Base-by-base conservation (phyloP, 2,888 invertebrate genomes). In the Eilema griseolum region DNA sequence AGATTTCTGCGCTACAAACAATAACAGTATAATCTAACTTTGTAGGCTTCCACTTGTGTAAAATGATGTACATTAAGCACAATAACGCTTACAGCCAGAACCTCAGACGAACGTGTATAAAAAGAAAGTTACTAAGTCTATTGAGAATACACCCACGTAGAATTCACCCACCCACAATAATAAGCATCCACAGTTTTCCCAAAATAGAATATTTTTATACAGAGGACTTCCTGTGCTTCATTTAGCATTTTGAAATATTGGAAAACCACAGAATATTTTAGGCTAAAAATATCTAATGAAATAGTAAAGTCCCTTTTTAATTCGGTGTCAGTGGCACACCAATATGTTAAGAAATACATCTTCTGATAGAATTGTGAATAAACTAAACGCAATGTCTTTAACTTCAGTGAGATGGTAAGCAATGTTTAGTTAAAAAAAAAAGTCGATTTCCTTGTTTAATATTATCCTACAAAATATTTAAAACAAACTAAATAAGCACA, bases 81-180 rank as follows among this genome's bases (percentile, higher is more conserved):
- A 61, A 31, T 33, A 16, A 20, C 61, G 61, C 59, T 26, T 20
- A 20, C 28, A 28, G 23, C 26, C 59, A 59, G 14, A 23, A 11
- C 66, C 3, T 26, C 31, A 59, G 69, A 41, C 62, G 67, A 72
- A 69, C 66, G 7, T 56, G n/a, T n/a, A 57, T 57, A 46, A 74
- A 72, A 61, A 70, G 74, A 73, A 76, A 75, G 75, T 70, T 33
- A 37, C 26, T 73, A 61, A 66, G 65, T 64, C 31, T 26, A 23
- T 64, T 56, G 26, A 24, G 31, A 61, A 61, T 69, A 75, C 75
- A 52, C 83, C 85, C 76, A 84, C 85, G 61, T 76, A 69, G 61
- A 52, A 61, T 71, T 75, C 74, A 63, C 81, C 76, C 74, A 63
- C 81, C 80, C 79, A 83, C 82, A 31, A 70, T 59, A 60, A 73